A percentile compares a stretch with the other conserved stretches of the same genome.
These are phyloP conservation scores for Hippoglossus stenolepis DNA, from an alignment of 2,113 vertebrate species.

Conservation along the genomic window DNA sequence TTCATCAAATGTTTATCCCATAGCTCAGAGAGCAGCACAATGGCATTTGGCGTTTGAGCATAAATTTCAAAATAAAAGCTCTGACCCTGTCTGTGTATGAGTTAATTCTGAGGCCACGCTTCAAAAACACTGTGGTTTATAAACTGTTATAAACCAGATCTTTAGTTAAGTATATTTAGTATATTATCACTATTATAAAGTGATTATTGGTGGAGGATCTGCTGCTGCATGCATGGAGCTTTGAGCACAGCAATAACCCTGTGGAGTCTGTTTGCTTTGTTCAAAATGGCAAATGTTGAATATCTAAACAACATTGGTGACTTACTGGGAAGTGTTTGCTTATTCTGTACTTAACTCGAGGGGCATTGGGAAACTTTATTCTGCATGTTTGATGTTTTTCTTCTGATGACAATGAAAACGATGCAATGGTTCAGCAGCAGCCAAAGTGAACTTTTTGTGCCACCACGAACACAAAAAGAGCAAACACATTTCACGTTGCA, in stretches of 20 bases:
- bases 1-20: too few relatives aligned
- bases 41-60: too few relatives aligned
- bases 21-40: too few relatives aligned
- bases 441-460: neutral
- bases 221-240: slow-evolving; percentile 23
- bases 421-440: slow-evolving; percentile 2
- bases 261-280: neutral
- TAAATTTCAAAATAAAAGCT: slow-evolving; percentile 19
- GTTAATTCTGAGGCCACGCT: neutral
- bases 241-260: slow-evolving; percentile 17
- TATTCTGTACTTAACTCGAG: neutral
- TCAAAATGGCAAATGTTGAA: neutral
- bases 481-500: neutral
- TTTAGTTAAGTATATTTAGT: neutral
- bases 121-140: neutral
- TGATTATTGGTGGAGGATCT: slow-evolving; percentile 22
- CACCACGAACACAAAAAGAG: neutral
- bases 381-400: neutral
- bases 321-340: neutral
- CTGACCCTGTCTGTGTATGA: neutral
- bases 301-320: neutral
- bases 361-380: neutral
- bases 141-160: slow-evolving; percentile 31
- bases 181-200: neutral
- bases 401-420: neutral